Evolutionary conservation across 2,113 vertebrate genomes (phyloP).

Genomic region (Trogon surrucura): DNA sequence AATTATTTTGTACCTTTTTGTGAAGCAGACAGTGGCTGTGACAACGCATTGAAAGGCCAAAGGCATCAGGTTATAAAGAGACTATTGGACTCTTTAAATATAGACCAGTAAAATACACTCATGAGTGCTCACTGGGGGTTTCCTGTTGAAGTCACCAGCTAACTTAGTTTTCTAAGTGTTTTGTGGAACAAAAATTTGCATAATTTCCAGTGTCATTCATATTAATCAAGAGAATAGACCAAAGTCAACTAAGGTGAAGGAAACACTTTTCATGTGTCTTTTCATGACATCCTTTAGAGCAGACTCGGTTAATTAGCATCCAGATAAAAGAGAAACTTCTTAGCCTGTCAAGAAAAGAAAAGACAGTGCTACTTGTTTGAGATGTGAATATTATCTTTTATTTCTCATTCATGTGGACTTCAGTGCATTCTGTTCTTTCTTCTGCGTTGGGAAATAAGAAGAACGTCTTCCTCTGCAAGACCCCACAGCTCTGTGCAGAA

Average conservation of each 20-base stretch:
- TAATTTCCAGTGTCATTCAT: neutral
- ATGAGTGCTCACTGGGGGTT: neutral
- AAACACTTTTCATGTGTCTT: neutral
- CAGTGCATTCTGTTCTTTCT: neutral
- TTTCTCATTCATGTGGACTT: neutral
- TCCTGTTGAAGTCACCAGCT: neutral
- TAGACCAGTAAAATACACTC: neutral
- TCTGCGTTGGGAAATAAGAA: neutral
- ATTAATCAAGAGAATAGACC: neutral
- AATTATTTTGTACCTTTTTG: neutral
- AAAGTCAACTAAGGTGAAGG: neutral
- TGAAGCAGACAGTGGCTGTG: neutral
- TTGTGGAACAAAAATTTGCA: neutral
- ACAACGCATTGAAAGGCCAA: neutral
- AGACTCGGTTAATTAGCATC: neutral
- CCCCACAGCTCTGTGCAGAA: neutral
- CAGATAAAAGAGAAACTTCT: neutral
- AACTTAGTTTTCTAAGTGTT: neutral
- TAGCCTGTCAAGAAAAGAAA: neutral
- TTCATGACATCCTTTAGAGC: neutral
- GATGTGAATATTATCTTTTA: neutral
- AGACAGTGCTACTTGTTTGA: neutral
- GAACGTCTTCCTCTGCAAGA: neutral
- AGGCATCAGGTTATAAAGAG: neutral
- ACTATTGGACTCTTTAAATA: neutral